Evolutionary conservation across 2,797 vertebrate species (phyloP).

Genomic region (Discoglossus pictus): DNA sequence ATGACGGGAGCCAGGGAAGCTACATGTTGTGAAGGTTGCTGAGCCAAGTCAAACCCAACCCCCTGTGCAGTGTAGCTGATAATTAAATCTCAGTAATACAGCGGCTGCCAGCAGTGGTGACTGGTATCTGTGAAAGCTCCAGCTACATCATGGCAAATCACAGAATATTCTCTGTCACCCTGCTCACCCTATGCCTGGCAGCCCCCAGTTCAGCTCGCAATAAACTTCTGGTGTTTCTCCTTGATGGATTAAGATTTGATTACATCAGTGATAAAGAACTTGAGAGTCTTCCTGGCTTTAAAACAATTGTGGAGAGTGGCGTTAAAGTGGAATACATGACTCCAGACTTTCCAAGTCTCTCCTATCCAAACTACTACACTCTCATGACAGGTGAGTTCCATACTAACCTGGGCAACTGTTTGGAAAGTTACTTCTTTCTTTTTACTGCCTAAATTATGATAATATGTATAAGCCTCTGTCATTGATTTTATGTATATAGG

Average conservation of each 20-base stretch:
- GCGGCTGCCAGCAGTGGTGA: constrained; percentile 48
- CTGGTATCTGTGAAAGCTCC: constrained; percentile 14
- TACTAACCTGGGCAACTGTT: no score
- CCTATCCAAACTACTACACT: constrained; percentile 92
- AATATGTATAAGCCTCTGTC: no score
- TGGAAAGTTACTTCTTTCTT: no score
- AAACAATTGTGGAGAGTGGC: constrained; percentile 75
- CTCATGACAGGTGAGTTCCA: constrained; percentile 86
- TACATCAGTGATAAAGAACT: constrained; percentile 79
- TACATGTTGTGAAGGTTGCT: constrained; percentile 34
- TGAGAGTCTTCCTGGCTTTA: constrained; percentile 76
- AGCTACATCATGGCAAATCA: constrained; percentile 55
- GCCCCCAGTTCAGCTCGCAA: constrained; percentile 47
- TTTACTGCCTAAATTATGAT: no score
- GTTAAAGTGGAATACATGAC: constrained; percentile 91
- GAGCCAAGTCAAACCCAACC: constrained; percentile 55
- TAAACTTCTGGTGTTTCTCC: constrained; percentile 83
- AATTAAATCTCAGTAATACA: constrained; percentile 10
- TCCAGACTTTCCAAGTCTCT: constrained; percentile 89
- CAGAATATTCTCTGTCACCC: constrained; percentile 46
- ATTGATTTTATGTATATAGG: no score
- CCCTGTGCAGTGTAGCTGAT: constrained; percentile 50
- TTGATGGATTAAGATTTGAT: constrained; percentile 89
- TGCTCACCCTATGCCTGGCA: constrained; percentile 53
- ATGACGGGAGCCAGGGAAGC: constrained; percentile 41